Conservation (phyloP, 1,140 invertebrate species). For the Hypothenemus hampei region DNA sequence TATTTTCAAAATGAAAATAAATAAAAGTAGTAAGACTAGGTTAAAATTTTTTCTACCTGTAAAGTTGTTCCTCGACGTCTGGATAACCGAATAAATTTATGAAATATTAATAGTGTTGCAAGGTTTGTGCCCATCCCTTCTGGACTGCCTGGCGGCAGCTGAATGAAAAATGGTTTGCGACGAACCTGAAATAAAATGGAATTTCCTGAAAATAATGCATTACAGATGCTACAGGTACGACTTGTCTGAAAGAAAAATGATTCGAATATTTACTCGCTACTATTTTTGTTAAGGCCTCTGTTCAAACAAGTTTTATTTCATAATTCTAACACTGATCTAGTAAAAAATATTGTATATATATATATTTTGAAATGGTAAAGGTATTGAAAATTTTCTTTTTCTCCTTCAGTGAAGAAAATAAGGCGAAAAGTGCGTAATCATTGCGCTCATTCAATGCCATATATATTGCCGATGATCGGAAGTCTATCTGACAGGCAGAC, state of each 20-base stretch:
- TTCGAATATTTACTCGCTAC: constrained; percentile 15
- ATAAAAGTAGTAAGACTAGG: too few species aligned
- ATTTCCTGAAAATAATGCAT: constrained; percentile 29
- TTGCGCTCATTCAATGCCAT: constrained; percentile 39
- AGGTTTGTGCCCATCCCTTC: constrained; percentile 20
- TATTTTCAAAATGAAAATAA: too few species aligned
- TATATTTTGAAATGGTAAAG: too few species aligned
- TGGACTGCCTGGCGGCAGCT: constrained; percentile 3
- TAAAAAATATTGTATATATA: too few species aligned
- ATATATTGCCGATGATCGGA: constrained; percentile 40
- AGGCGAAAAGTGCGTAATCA: constrained; percentile 35
- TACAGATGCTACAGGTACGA: constrained; percentile 29
- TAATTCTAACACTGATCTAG: too few species aligned
- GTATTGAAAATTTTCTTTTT: too few species aligned
- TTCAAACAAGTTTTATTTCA: too few species aligned
- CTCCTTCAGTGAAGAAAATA: constrained; percentile 17
- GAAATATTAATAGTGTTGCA: constrained; percentile 29
- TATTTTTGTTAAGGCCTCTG: constrained; percentile 4
- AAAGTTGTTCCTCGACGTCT: constrained; percentile 1
- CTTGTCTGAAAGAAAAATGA: constrained; percentile 23
- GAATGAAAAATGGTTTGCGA: constrained; percentile 26
- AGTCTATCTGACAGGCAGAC: constrained; percentile 43
- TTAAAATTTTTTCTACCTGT: constrained; percentile 3
- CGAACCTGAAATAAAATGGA: constrained; percentile 27
- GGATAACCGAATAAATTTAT: constrained; percentile 23